Conservation (phyloP, 2,797 vertebrate genomes). For the Adrianichthys oophorus region DNA sequence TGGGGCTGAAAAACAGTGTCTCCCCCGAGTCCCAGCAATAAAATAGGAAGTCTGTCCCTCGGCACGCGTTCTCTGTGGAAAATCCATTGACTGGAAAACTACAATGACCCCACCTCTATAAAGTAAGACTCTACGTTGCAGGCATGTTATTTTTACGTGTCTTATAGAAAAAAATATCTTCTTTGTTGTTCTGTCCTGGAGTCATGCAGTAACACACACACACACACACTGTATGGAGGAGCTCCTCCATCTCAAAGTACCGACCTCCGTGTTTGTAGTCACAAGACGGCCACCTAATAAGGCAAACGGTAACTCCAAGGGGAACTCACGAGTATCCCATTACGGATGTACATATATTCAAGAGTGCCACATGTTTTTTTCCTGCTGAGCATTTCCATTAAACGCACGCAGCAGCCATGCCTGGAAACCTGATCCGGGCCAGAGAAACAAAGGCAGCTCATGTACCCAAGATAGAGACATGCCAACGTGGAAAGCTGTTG, state of each 20-base stretch:
- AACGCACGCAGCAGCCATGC: slow-evolving; percentile 64
- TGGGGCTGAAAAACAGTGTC: slow-evolving; percentile 54
- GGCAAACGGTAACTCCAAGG: slow-evolving; percentile 64
- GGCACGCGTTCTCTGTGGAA: slow-evolving; percentile 66
- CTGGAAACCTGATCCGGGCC: slow-evolving; percentile 66
- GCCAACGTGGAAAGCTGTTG: slow-evolving; percentile 64
- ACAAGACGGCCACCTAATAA: slow-evolving; percentile 73
- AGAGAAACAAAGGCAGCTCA: slow-evolving; percentile 76
- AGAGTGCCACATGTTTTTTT: slow-evolving; percentile 69
- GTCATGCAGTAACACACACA: neutral
- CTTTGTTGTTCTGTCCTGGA: slow-evolving; percentile 9
- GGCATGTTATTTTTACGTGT: slow-evolving; percentile 31
- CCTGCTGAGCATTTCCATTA: slow-evolving; percentile 74
- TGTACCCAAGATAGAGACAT: slow-evolving; percentile 72
- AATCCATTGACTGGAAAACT: slow-evolving; percentile 68
- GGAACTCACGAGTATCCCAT: slow-evolving; percentile 74
- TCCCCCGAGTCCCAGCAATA: slow-evolving; percentile 67
- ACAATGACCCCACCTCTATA: slow-evolving; percentile 47
- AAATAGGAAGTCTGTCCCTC: slow-evolving; percentile 63
- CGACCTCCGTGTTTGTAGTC: slow-evolving; percentile 65
- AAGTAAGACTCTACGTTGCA: slow-evolving; percentile 29
- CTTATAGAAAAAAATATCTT: neutral
- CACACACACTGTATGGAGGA: slow-evolving; percentile 16
- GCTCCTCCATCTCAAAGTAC: slow-evolving; percentile 46
- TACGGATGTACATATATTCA: slow-evolving; percentile 75